These are phyloP conservation scores for Nasonia oneida DNA, from an alignment of 2,888 invertebrate genomes.

Conservation along the genomic window DNA sequence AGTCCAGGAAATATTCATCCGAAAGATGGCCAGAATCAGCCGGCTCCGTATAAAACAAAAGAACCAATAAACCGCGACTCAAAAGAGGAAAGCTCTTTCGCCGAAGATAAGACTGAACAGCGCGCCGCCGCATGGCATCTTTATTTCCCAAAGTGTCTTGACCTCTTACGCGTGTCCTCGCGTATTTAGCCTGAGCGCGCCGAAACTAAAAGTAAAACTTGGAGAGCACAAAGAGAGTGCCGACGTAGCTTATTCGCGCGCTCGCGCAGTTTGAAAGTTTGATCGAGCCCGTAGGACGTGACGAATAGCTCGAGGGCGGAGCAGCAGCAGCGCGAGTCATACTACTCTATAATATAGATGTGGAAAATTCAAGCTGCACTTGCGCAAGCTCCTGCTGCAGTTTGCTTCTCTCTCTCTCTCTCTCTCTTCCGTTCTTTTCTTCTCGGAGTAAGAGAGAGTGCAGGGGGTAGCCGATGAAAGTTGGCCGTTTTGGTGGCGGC, in stretches of 20 bases:
- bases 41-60: not conserved
- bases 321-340: not conserved
- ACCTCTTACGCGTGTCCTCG: not conserved
- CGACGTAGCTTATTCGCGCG: conserved; percentile 52
- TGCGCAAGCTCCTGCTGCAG: not conserved
- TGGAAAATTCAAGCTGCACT: conserved; percentile 18
- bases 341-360: not conserved
- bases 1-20: not conserved
- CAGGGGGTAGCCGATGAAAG: not conserved
- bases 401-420: not conserved
- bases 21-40: not conserved
- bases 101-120: not conserved
- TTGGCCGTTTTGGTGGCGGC: conserved; percentile 3
- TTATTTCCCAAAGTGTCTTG: not conserved
- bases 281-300: conserved; percentile 64
- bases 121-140: not conserved
- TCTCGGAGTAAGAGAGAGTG: not conserved
- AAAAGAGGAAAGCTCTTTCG: not conserved
- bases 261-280: conserved; percentile 62
- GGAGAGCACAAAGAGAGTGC: conserved; percentile 6
- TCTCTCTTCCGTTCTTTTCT: not conserved
- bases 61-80: not conserved
- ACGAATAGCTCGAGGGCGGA: conserved; percentile 53
- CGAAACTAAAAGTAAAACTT: conserved; percentile 63
- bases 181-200: conserved; percentile 8